Conservation (phyloP, 2,113 vertebrate species). For the Ramphastos sulfuratus region DNA sequence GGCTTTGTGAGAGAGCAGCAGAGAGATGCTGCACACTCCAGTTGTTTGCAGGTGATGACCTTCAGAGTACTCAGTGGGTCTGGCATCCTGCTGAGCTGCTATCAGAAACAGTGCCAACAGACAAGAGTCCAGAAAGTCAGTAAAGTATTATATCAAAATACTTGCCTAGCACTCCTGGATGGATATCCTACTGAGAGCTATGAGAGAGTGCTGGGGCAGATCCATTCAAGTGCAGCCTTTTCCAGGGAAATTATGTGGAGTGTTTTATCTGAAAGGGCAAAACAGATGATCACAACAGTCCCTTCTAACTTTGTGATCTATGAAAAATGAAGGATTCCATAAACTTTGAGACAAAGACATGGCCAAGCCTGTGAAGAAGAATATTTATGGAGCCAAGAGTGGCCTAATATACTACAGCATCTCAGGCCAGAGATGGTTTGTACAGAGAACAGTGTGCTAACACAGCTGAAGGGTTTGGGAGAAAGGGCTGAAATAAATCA, state of each 20-base stretch:
- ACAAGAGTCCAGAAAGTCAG: neutral
- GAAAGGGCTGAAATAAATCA: neutral
- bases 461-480: neutral
- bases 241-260: neutral
- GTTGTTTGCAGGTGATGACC: neutral
- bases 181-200: neutral
- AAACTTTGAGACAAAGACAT: neutral
- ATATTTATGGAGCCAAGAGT: neutral
- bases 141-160: neutral
- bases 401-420: neutral
- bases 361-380: neutral
- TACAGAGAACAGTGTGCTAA: neutral
- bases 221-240: neutral
- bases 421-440: neutral
- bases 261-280: neutral
- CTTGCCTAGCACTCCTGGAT: neutral
- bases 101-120: neutral
- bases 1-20: neutral
- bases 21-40: neutral
- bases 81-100: neutral
- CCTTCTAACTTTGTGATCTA: neutral
- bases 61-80: neutral
- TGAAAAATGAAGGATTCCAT: neutral
- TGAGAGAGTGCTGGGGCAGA: neutral
- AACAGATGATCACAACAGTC: neutral